Evolutionary conservation across 2,888 invertebrate species (phyloP), one percentile per base, ranked within the genome.

Genomic region (Rhamphomyia laevipes): DNA sequence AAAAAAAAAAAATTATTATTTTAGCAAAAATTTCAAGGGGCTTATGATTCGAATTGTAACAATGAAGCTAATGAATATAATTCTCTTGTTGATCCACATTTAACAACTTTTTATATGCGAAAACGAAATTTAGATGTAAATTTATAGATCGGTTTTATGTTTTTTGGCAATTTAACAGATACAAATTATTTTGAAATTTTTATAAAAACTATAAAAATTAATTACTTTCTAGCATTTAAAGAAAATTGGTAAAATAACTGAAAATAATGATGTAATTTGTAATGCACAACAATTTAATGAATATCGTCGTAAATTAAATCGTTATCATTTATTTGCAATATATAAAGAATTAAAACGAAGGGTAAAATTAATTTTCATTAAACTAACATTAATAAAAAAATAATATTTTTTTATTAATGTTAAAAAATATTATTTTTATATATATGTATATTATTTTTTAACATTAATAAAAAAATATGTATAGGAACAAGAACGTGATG

Each of bases 221-320:
- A n/a, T n/a, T 13, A 69, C 69, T 0, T 64, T 67, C 42, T 63
- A 65, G 56, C 66, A 74, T 27, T 69, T 80, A 65, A 72, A 73
- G 40, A 52, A 64, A 12, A 73, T 77, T 5, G 78, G 79, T 2
- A 76, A 73, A 57, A 75, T 79, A 53, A 79, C 80, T 0, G 67
- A 72, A 15, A 72, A 77, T 18, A 77, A 77, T 2, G 71, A 79
- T 47, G 80, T 81, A 0, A 74, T 80, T 2, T 82, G 82, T 60
- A 74, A 77, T 2, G 62, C 81, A 16, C 76, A 76, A 53, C 80
- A 81, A 57, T 81, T 81, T 61, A 82, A 81, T 59, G 73, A 76
- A 53, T 80, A 80, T 66, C 74, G 81, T 48, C 74, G 75, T 54
- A 77, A 77, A 55, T 62, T 81, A 47, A 75, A 77, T 55, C 74